Conservation (phyloP, 2,888 invertebrate species). For the Thereva unica region DNA sequence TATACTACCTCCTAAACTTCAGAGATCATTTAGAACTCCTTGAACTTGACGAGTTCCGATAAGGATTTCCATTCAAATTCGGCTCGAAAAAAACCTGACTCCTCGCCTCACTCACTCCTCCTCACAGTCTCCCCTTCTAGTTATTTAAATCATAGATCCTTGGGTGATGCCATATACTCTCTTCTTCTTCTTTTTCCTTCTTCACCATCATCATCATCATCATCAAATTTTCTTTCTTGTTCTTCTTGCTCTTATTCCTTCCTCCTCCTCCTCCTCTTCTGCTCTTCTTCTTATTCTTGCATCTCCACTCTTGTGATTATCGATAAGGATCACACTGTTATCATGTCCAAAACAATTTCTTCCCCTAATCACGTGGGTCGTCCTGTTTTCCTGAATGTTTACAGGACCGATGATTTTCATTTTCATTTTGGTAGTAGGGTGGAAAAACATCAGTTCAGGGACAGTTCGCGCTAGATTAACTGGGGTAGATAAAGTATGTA, state of each 20-base stretch:
- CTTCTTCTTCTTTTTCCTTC: not conserved
- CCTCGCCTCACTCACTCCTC: not conserved
- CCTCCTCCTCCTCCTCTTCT: not conserved
- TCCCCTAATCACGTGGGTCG: conserved; percentile 54
- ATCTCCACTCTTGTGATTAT: not conserved
- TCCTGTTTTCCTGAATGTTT: conserved; percentile 36
- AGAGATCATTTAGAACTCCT: conserved; percentile 23
- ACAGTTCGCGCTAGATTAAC: conserved; percentile 29
- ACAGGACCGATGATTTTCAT: conserved; percentile 14
- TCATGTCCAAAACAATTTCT: conserved; percentile 55
- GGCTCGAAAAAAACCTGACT: not conserved
- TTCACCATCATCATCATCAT: not conserved
- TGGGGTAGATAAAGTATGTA: conserved; percentile 35
- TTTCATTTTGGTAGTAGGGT: not conserved
- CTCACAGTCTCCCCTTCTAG: not conserved
- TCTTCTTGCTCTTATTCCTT: not conserved
- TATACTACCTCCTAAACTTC: conserved; percentile 27
- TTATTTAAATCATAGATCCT: not conserved
- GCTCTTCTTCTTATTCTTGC: no score
- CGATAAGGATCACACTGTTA: conserved; percentile 33
- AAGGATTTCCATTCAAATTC: not conserved
- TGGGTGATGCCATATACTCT: not conserved
- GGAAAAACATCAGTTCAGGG: conserved; percentile 18
- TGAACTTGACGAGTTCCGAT: conserved; percentile 24
- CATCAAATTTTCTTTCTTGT: not conserved